A percentile compares a stretch with the other conserved stretches of the same genome.
Evolutionary conservation across 2,888 invertebrate genomes (phyloP).

Genomic region (Philhelius pedissequus): DNA sequence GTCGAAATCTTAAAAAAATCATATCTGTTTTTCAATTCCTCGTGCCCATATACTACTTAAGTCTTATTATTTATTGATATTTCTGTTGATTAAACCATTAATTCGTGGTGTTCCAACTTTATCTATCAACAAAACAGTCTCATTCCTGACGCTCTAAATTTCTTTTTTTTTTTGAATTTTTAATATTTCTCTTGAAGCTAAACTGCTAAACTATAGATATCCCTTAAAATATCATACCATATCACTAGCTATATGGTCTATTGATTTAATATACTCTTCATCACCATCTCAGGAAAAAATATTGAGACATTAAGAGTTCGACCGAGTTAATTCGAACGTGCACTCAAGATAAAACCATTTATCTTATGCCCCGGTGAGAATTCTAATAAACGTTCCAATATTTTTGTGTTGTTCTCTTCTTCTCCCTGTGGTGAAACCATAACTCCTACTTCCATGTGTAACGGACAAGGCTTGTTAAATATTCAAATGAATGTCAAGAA

Average conservation of each 20-base stretch:
- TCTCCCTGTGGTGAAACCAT: constrained; percentile 32
- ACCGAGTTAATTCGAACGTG: constrained; percentile 44
- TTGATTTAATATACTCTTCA: constrained; percentile 23
- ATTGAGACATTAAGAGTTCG: constrained; percentile 54
- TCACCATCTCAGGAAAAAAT: neutral
- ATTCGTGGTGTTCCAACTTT: constrained; percentile 17
- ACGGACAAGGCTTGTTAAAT: constrained; percentile 60
- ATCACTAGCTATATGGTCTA: too few species aligned
- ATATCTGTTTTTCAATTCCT: too few species aligned
- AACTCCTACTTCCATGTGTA: constrained; percentile 28
- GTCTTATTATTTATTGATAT: neutral
- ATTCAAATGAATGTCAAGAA: constrained; percentile 45
- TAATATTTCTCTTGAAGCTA: neutral
- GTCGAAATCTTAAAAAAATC: too few species aligned
- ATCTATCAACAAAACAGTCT: neutral
- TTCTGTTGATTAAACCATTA: constrained; percentile 11
- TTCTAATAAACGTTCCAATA: constrained; percentile 7
- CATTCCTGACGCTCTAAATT: constrained; percentile 5
- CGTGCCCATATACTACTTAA: too few species aligned
- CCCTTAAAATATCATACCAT: neutral
- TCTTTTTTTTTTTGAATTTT: neutral
- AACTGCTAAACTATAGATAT: neutral
- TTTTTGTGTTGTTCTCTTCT: neutral
- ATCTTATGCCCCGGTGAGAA: constrained; percentile 34
- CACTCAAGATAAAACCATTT: constrained; percentile 21